Base-by-base conservation (phyloP, 2,113 vertebrate species). In the Centrocercus urophasianus region DNA sequence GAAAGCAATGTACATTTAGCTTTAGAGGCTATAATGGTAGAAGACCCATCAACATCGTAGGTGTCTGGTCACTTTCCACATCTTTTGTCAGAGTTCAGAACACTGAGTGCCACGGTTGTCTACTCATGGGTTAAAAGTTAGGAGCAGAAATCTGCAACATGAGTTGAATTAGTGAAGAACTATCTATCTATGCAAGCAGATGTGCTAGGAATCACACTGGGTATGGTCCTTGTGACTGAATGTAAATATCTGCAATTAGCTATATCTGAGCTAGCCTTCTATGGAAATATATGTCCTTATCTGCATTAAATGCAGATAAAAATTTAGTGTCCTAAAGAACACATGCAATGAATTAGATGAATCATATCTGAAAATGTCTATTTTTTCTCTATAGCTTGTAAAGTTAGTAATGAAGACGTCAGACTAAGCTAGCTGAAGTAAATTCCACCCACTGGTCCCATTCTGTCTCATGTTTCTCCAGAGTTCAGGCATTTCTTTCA, bases 21-120 rank as follows among this genome's bases (percentile, higher is more conserved):
- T 64, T 78, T 45, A 75, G 66, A 56, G 30, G 22, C 21, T 47
- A 8, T 63, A 77, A n/a, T 6, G 34, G 19, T 40, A 27, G 13
- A 67, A 64, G 7, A 0, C 0, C 13, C 11, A 59, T 7, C 6
- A 66, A 10, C 16, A 57, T 12, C 7, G 34, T 1, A 28, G 34
- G 16, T 21, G 45, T 12, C 5, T 57, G 10, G 8, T 43, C 32
- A 32, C 8, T 28, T 70, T 19, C 36, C 38, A 47, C 7, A 15
- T 54, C 12, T 34, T 11, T 18, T 20, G 74, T 21, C 20, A 54
- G 3, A 27, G 3, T 13, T 82, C 17, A 64, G 17, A 93, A 14
- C 14, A 28, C 4, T 0, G 0, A 45, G 14, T 2, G 13, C 14
- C 57, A 20, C 8, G 40, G 1, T 40, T 48, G 22, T 63, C n/a